Base-by-base conservation (phyloP, 2,113 vertebrate species). In the Xyrauchen texanus region DNA sequence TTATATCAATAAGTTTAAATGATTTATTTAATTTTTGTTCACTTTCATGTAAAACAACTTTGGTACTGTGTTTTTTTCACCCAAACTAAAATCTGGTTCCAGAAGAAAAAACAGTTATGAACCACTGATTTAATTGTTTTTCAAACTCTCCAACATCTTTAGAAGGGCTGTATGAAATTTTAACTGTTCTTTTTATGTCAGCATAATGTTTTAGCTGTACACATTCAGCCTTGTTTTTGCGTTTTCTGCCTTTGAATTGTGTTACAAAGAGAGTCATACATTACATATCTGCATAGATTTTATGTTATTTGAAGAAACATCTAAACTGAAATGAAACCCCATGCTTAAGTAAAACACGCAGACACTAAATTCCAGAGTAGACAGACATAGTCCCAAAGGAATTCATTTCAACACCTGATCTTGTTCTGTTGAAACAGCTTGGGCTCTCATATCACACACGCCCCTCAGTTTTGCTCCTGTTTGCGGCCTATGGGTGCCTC, bases 191-290 rank as follows among this genome's bases (percentile, higher is more conserved):
- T 34, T 34, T 1, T 34, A 34, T 3, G 21, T 85, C 21, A 34
- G 21, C 21, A 34, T 34, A 34, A 34, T 34, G 21, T 34, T 34
- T 34, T 34, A 34, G 21, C 21, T 34, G 3, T 34, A 34, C 21
- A 34, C 21, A 34, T 78, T 69, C 76, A 44, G 60, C 69, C 57
- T 34, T 34, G 21, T 34, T 34, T 34, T 34, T 3, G 3, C 21
- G 21, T 34, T 34, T 34, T 1, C 21, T 34, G 21, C 21, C 21
- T 34, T 34, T 34, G 21, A 34, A 34, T 78, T 52, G 74, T 34
- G 11, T 74, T 62, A 68, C 67, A 68, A 81, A 76, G 55, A 46
- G 57, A 75, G 21, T 68, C 13, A n/a, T 76, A 64, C 70, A 42
- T 76, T 57, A 63, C 44, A 34, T 68, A 15, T 65, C 57, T 62